Conservation (phyloP, 2,797 vertebrate species). For the Oreortyx pictus region DNA sequence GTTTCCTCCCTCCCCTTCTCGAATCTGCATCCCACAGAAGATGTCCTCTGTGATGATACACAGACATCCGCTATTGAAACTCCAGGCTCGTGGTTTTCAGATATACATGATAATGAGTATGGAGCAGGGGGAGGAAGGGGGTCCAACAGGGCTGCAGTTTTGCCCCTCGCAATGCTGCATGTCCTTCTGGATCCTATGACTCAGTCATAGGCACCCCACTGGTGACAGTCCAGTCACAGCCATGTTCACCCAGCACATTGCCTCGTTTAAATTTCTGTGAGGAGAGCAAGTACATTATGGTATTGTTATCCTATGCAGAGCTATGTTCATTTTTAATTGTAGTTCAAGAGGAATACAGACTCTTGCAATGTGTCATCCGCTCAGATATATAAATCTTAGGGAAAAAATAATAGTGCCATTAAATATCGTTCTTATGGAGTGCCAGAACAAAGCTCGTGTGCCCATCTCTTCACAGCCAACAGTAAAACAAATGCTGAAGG, state of each 20-base stretch:
- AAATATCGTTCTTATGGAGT: constrained; percentile 7
- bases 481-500: not conserved
- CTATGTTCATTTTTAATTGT: constrained; percentile 61
- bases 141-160: not conserved
- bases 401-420: constrained; percentile 24
- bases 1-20: no score
- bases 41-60: no score
- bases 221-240: not conserved
- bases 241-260: not conserved
- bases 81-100: no score
- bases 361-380: not conserved
- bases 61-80: no score
- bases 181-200: not conserved
- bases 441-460: constrained; percentile 1
- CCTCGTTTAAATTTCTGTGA: constrained; percentile 48
- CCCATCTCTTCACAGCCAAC: not conserved
- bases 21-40: no score
- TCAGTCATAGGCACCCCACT: not conserved
- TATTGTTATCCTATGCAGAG: constrained; percentile 42
- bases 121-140: not conserved
- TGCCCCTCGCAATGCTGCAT: not conserved
- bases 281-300: constrained; percentile 32
- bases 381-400: constrained; percentile 38
- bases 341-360: constrained; percentile 10
- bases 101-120: no score